Evolutionary conservation across 2,888 invertebrate species (phyloP).

Genomic region (Mylabris sibirica): DNA sequence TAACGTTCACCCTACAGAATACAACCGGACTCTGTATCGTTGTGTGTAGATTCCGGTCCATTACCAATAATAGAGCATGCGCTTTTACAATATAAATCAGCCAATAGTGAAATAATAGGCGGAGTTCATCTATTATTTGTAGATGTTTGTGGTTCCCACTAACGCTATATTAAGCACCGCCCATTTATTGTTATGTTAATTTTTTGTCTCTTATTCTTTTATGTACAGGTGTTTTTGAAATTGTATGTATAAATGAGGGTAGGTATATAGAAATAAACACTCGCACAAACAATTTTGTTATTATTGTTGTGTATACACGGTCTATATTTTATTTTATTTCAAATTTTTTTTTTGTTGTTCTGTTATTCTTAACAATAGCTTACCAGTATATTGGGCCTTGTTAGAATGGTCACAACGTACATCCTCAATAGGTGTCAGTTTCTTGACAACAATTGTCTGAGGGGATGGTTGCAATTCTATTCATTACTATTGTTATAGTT

Average conservation of each 20-base stretch:
- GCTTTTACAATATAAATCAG: slow-evolving; percentile 42
- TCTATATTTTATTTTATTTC: slow-evolving; percentile 7
- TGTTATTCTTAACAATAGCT: background rate
- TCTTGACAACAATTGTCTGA: slow-evolving; percentile 9
- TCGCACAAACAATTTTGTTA: slow-evolving; percentile 20
- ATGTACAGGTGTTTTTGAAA: slow-evolving; percentile 60
- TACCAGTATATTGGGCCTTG: background rate
- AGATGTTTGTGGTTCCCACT: slow-evolving; percentile 56
- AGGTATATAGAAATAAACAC: slow-evolving; percentile 30
- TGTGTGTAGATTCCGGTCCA: slow-evolving; percentile 35
- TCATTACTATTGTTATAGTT: slow-evolving; percentile 3
- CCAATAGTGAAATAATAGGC: slow-evolving; percentile 54
- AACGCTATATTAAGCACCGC: slow-evolving; percentile 56
- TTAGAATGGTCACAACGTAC: background rate
- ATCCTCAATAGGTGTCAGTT: slow-evolving; percentile 29
- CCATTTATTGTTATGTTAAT: slow-evolving; percentile 61
- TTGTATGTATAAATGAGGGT: slow-evolving; percentile 53
- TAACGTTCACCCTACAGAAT: slow-evolving; percentile 56
- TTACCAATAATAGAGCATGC: slow-evolving; percentile 51
- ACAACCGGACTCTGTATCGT: slow-evolving; percentile 56
- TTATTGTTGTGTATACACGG: slow-evolving; percentile 31
- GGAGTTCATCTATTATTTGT: slow-evolving; percentile 56
- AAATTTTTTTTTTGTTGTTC: slow-evolving; percentile 1
- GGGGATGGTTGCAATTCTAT: background rate
- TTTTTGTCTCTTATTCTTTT: slow-evolving; percentile 61